Evolutionary conservation across 2,888 invertebrate species (phyloP), one percentile per base, ranked within the genome.

Genomic region (Halictus quadricinctus): DNA sequence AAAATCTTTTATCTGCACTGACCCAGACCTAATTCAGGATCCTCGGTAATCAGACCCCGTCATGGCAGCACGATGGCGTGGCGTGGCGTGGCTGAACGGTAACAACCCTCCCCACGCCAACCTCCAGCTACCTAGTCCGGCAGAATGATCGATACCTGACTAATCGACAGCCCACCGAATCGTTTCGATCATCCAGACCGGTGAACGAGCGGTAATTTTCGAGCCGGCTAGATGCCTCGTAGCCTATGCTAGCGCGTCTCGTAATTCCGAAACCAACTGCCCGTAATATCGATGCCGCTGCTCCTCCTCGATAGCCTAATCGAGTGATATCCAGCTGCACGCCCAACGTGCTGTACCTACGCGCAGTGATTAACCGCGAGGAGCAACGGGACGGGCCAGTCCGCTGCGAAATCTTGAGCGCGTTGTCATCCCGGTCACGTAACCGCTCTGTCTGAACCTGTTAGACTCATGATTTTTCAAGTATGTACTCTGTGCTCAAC

Each of bases 1-100:
- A 79, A 76, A 87, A 87, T 87, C 86, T 87, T 86, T 87, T 87
- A 87, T 87, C 86, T 70, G 86, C 86, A 79, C 86, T 79, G 86
- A 83, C 86, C 86, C 86, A 83, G 86, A 86, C 86, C 86, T 76
- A 78, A 87, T 87, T 87, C 83, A 66, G 80, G 58, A 86, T 76
- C 64, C 29, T 60, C 72, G 78, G 77, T 86, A 80, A 87, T 86
- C 86, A 83, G 86, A 86, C 25, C 72, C 76, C 21, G 69, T 41
- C 69, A 41, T 69, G 46, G 64, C 72, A 18, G 18, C 29, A 18
- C 74, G 69, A 25, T 69, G 29, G 43, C 29, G 69, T 25, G 75
- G 77, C 84, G 76, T 80, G 79, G 72, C 79, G 76, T 36, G 79
- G 72, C 76, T 77, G 43, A 74, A 76, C 76, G 76, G 69, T 74